Evolutionary conservation across 2,797 vertebrate species (phyloP), one percentile per base, ranked within the genome.

Genomic region (Peromyscus melanophrys): DNA sequence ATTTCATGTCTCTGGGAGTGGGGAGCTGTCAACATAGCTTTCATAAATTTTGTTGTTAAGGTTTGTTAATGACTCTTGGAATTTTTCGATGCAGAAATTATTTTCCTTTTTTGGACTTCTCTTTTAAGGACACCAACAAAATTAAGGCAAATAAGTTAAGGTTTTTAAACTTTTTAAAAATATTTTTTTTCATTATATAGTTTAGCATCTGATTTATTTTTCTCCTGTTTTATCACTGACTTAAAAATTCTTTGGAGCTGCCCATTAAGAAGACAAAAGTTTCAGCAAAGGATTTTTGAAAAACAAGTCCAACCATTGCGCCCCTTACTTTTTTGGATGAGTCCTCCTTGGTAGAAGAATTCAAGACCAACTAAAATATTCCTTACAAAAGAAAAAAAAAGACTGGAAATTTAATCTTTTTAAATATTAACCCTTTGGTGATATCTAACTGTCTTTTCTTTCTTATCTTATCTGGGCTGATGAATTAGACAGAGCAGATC

Each of bases 391-490:
- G 16, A 17, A 7, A 34, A 4, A 59, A 98, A 98, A 98, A 97
- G 88, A 96, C 97, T 81, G 90, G 98, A 98, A 98, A 98, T 98
- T 98, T 98, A 98, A 98, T 99, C 98, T 99, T 99, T 98, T 98
- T 93, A 98, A 99, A 98, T 98, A 99, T 99, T 98, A 98, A 98
- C 98, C 98, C 98, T 98, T 98, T 98, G 97, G 97, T 97, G 98
- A 97, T 98, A 98, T 98, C 97, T 98, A 96, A 96, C 97, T 97
- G 98, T 96, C 98, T 98, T 98, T 98, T 98, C 98, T 98, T 98
- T 98, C 98, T 99, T 99, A 99, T 99, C 99, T 99, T 99, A 99
- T 99, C 99, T 99, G 90, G 90, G 96, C 98, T 98, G 98, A 99
- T 99, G 98, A 98, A 99, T 99, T 99, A 98, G 98, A 98, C 98